Base-by-base conservation (phyloP, 2,113 vertebrate species). In the Camelus bactrianus region DNA sequence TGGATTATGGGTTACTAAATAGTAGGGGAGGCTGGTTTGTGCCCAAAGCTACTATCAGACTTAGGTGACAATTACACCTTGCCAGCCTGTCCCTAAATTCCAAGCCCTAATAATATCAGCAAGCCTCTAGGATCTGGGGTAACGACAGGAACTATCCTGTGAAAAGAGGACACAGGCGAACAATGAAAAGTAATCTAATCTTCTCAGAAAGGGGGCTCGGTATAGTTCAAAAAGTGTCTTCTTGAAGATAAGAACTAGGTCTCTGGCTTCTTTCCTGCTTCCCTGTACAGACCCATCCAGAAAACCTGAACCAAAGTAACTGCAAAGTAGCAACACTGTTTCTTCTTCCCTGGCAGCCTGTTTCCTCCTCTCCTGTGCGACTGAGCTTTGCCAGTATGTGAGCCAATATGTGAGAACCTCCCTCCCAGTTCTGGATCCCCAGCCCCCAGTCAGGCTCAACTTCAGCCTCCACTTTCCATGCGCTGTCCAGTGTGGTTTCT, bases 371-470 rank as follows among this genome's bases (percentile, higher is more conserved):
- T 89, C 46, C 80, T 83, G 58, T 86, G 79, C 38, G 83, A 32
- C 30, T n/a, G 62, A 46, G 11, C 19, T 94, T 91, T n/a, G 38
- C 38, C 38, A 42, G 38, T 42, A 42, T 42, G 19, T n/a, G 58
- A 75, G 48, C 52, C 17, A 3, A 6, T 42, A 42, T 42, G 38
- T 42, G 24, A 42, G 13, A 10, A 30, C 46, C 35, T 69, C 14
- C 6, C 30, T 52, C 9, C 8, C n/a, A 14, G 20, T 15, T 67
- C 24, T 8, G 19, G 11, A 48, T n/a, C 56, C 24, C 48, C 32
- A 46, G 38, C 30, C 6, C 0, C 1, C 14, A 2, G 0, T 32
- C 11, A 7, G 24, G 38, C 26, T 35, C n/a, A 73, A 38, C 4
- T 22, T 24, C 48, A 17, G 4, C 38, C n/a, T 93, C 26, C 4